Percentiles rank a stretch among this genome's conserved stretches.
Conservation (phyloP, 2,797 vertebrate genomes). For the Buceros bicornis region DNA sequence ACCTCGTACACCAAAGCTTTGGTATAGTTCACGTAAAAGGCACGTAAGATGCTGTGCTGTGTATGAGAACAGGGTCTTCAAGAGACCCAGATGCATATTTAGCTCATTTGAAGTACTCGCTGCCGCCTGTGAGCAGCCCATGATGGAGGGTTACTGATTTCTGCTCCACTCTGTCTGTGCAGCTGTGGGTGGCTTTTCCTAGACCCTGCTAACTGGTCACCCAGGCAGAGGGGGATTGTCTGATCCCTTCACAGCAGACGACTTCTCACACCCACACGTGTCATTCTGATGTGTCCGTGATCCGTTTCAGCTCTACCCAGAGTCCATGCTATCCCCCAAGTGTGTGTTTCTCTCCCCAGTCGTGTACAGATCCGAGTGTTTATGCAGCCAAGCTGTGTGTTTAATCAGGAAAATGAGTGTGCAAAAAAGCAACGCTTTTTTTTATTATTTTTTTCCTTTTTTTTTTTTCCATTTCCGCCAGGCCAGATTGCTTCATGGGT, state of each 20-base stretch:
- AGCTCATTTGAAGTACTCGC: neutral
- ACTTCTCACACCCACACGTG: accelerated
- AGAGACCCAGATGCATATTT: neutral
- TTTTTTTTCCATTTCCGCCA: neutral
- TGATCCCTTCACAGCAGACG: neutral
- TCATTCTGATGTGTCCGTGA: neutral
- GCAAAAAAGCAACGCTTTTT: neutral
- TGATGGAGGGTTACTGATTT: accelerated
- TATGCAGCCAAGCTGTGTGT: neutral
- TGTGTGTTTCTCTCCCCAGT: neutral
- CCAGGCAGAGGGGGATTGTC: neutral
- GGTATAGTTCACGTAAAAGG: neutral
- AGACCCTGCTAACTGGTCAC: neutral
- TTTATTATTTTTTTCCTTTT: accelerated
- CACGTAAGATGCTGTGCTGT: neutral
- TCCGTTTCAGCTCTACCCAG: neutral
- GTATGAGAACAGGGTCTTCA: neutral
- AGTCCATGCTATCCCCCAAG: neutral
- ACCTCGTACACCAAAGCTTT: neutral
- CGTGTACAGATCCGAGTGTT: neutral
- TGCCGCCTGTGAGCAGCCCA: neutral
- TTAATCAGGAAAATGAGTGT: neutral
- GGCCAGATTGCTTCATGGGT: neutral
- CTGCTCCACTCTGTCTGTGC: neutral
- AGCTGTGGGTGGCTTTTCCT: neutral